phyloP scores from a whole-genome alignment of 2,888 invertebrate species.

The Carabus problematicus region DNA sequence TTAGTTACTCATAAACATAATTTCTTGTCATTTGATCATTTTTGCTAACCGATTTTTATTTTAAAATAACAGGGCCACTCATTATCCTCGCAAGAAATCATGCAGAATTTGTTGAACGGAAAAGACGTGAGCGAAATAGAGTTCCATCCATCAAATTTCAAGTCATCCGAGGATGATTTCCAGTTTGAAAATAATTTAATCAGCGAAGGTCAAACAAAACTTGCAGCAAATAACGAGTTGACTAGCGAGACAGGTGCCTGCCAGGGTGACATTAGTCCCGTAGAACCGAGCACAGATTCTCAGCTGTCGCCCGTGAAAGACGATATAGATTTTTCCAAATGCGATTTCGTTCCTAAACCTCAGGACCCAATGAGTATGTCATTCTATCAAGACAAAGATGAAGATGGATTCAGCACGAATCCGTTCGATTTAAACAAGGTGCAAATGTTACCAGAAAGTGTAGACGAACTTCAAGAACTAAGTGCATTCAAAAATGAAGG shows the following conservation, averaged over 20 bases:
- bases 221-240: not conserved
- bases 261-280: not conserved
- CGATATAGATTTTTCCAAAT: constrained; percentile 43
- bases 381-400: constrained; percentile 69
- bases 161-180: constrained; percentile 25
- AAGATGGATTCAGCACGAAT: constrained; percentile 60
- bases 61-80: constrained; percentile 49
- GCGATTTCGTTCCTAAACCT: constrained; percentile 58
- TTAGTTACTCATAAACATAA: constrained; percentile 48
- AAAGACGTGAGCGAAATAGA: constrained; percentile 59
- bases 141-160: constrained; percentile 52
- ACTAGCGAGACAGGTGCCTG: not conserved
- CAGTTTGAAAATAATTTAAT: constrained; percentile 15
- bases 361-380: constrained; percentile 72
- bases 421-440: constrained; percentile 68
- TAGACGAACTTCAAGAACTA: constrained; percentile 59
- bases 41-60: not conserved
- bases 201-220: not conserved
- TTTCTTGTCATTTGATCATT: not conserved
- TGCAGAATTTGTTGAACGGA: constrained; percentile 58
- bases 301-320: constrained; percentile 48
- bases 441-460: constrained; percentile 63
- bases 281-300: constrained; percentile 11
- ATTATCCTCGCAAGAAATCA: constrained; percentile 54
- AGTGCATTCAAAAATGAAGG: constrained; percentile 43